Conservation (phyloP, 2,113 vertebrate genomes). For the Caretta caretta region DNA sequence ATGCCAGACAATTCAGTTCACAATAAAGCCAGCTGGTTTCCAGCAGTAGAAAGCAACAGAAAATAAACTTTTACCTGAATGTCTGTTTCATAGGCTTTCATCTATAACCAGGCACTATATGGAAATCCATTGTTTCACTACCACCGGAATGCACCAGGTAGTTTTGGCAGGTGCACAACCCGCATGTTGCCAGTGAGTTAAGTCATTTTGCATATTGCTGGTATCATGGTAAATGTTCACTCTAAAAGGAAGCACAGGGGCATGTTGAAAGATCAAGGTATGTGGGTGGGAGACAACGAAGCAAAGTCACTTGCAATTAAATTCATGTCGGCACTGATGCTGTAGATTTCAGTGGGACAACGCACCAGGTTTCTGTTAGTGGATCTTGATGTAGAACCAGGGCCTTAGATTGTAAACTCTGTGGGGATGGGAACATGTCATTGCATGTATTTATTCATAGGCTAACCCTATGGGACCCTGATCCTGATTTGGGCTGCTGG, state of each 20-base stretch:
- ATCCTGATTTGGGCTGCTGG: background rate
- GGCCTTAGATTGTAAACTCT: background rate
- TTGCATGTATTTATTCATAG: background rate
- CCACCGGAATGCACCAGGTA: background rate
- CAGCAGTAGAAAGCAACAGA: background rate
- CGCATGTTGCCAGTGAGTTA: background rate
- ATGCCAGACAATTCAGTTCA: background rate
- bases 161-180: background rate
- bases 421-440: background rate
- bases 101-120: background rate
- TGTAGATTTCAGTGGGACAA: background rate
- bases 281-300: background rate
- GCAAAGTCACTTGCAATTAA: background rate
- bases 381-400: background rate
- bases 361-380: background rate
- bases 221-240: background rate
- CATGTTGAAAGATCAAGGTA: accelerated
- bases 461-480: accelerated
- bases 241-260: background rate
- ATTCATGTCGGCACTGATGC: background rate
- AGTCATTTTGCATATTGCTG: background rate
- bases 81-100: background rate
- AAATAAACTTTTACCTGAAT: background rate
- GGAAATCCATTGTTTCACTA: background rate
- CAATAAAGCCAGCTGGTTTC: background rate